Base-by-base conservation (phyloP, 2,113 vertebrate species). In the Seriola quinqueradiata region DNA sequence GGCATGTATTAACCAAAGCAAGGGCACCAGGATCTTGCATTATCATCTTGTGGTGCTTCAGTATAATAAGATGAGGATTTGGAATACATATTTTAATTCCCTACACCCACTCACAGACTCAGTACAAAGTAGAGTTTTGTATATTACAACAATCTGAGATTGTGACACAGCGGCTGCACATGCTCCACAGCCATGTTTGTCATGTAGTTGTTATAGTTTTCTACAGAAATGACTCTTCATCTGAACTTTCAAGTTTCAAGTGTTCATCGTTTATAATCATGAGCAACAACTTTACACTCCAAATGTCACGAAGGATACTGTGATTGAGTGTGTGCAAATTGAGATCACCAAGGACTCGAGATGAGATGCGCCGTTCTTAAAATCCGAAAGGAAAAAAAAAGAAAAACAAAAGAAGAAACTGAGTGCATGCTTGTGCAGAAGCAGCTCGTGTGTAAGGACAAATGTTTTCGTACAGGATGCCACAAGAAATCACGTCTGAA, bases 401-500 rank as follows among this genome's bases (percentile, higher is more conserved):
- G 32, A 28, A 66, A 25, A 55, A 67, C 55, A 68, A 66, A 28
- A 42, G 11, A 42, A 42, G 9, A 42, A 42, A 11, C 40, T 42
- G 5, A 64, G 8, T n/a, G 10, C 46, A 52, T n/a, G 52, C 50
- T 52, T 52, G 38, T 68, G 40, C 50, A 70, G 70, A 63, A 57
- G 54, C 17, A 67, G 77, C 65, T 77, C 4, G 1, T 46, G 48
- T 70, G 79, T 54, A 70, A 68, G 61, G 48, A 84, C 50, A 71
- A 80, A 82, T 80, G 40, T 58, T 81, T 87, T 82, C 54, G 60
- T 64, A 34, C 40, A 55, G 76, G 28, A 81, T 83, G 76, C 55
- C 74, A 83, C 28, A 65, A 77, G 59, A 70, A 83, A 88, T 90
- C 83, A 82, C 67, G 55, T 75, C 75, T 79, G 57, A 81, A 76